Base-by-base conservation (phyloP, 92 coral and sea anemone genomes). In the Parazoanthus swiftii region DNA sequence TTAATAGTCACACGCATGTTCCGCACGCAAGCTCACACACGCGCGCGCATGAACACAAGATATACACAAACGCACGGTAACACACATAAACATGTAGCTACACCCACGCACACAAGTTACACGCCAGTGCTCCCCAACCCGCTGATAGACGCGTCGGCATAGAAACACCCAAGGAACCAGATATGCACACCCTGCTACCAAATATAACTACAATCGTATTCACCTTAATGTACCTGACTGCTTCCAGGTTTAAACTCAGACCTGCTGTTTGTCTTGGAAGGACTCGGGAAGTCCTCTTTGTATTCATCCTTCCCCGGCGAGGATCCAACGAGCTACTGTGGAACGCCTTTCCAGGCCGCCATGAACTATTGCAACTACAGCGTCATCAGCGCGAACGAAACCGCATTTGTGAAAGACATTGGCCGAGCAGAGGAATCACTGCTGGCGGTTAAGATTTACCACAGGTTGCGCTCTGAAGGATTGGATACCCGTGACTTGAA, bases 271-370 rank as follows among this genome's bases (percentile, higher is more conserved):
- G 20, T 36, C 59, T 58, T 80, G 85, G 85, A 80, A 58, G 18
- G 48, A 15, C 35, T 58, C 7, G 85, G 85, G 2, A 80, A 39
- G 42, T n/a, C 38, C 76, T n/a, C 58, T 16, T 42, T 68, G 29
- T 37, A 68, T 23, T 66, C 74, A 66, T 76, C 56, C 76, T 82
- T 35, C 37, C 50, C 75, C 6, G 76, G 76, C 15, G 86, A 82
- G 76, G 35, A 82, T n/a, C 10, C 76, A 13, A 68, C 76, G 23
- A 36, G 76, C 80, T 76, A 9, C 80, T 76, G 50, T 39, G 80
- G 80, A 33, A 76, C 23, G n/a, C 80, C 80, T 39, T 76, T 76
- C 80, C 80, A 76, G 80, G 80, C 80, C 80, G 80, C 80, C 25
- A 76, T 76, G 80, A 21, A 33, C 44, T 76, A 76, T 21, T 76